These are phyloP conservation scores for Pterostichus niger DNA, from an alignment of 2,888 invertebrate genomes.

Conservation along the genomic window DNA sequence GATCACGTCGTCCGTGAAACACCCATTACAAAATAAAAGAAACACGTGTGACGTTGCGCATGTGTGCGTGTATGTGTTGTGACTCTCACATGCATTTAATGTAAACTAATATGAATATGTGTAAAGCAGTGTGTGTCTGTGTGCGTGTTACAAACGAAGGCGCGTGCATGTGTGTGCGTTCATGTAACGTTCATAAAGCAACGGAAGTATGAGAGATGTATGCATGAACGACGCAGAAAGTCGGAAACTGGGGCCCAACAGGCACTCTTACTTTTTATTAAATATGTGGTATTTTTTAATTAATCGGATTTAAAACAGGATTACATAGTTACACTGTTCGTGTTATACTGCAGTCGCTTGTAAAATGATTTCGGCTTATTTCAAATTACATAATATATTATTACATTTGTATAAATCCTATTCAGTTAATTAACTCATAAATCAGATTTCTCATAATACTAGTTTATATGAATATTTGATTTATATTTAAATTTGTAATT, in stretches of 20 bases:
- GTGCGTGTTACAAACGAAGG: constrained; percentile 4
- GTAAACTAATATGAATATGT: constrained; percentile 57
- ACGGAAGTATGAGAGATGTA: constrained; percentile 56
- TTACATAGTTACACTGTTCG: neutral
- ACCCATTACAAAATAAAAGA: constrained; percentile 62
- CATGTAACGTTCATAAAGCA: constrained; percentile 59
- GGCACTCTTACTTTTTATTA: constrained; percentile 13
- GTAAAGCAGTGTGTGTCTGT: constrained; percentile 39
- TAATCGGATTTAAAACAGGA: constrained; percentile 1
- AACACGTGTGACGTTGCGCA: constrained; percentile 43
- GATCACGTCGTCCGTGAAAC: constrained; percentile 60
- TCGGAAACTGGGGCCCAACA: constrained; percentile 24
- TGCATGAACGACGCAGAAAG: constrained; percentile 39
- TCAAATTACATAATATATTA: too few species aligned
- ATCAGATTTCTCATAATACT: neutral
- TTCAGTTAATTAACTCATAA: constrained; percentile 16
- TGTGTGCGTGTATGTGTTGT: constrained; percentile 3
- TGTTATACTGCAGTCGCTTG: neutral
- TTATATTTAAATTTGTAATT: too few species aligned
- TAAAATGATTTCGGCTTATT: too few species aligned
- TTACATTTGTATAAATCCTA: neutral
- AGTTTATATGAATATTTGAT: neutral
- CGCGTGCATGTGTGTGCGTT: constrained; percentile 13
- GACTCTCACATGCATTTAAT: neutral
- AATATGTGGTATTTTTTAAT: neutral